Base-by-base conservation (phyloP, 2,797 vertebrate species). In the Glyptemys insculpta region DNA sequence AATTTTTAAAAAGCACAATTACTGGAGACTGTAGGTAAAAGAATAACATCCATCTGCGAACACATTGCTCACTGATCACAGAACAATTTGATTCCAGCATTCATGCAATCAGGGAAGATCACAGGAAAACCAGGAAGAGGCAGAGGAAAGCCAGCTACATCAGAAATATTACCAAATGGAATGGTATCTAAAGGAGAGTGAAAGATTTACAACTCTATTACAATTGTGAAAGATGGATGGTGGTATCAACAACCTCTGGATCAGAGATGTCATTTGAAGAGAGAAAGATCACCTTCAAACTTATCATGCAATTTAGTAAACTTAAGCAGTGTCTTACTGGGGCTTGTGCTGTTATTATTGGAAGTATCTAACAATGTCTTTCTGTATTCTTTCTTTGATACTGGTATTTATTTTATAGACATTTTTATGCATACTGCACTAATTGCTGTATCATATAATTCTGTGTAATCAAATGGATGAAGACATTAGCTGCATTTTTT, bases 391-490 rank as follows among this genome's bases (percentile, higher is more conserved):
- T 81, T 34, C 76, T 91, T 92, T 84, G 57, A 50, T 82, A 82
- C 74, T 3, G 47, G 2, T 79, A 79, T 80, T 91, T 96, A 72
- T 84, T 90, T 81, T 91, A 80, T 88, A 81, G 65, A 41, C 8
- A 84, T 59, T 41, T 93, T 88, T 87, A 62, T 72, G 57, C n/a
- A 81, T 78, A 5, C 83, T 87, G 34, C 31, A 34, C 53, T 97
- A 95, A 96, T 94, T 95, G 92, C 92, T 97, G 88, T 91, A 62
- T 83, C 74, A 52, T 81, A 85, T 88, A 95, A 96, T 88, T 92
- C 78, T 54, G 52, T 93, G 80, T 86, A 91, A 96, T 96, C 95
- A 92, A 97, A 96, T 88, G 95, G 90, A 88, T 78, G 90, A 89
- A 83, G 41, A 91, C 83, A 81, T 95, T 86, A 97, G 85, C 88